A percentile compares a stretch with the other conserved stretches of the same genome.
Evolutionary conservation across 2,113 vertebrate species (phyloP).

Genomic region (Rissa tridactyla): DNA sequence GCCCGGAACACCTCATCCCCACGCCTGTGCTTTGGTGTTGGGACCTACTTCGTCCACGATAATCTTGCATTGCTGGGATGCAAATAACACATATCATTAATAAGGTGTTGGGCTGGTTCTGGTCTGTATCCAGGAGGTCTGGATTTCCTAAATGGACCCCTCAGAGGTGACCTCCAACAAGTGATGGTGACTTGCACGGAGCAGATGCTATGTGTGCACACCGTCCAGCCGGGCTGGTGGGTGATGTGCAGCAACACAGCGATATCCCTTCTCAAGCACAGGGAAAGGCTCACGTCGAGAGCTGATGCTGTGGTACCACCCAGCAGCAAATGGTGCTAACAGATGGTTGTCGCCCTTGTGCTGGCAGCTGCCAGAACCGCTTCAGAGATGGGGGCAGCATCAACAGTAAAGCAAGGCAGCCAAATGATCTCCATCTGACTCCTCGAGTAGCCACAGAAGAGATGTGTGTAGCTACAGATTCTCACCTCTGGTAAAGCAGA

Average conservation of each 20-base stretch:
- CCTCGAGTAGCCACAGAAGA: background rate
- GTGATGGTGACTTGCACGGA: background rate
- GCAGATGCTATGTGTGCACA: background rate
- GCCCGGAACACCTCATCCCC: background rate
- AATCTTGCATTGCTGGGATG: rapidly evolving
- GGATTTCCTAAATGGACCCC: background rate
- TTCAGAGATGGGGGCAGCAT: background rate
- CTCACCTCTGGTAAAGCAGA: background rate
- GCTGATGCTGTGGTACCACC: background rate
- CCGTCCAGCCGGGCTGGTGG: rapidly evolving
- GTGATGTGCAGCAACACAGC: background rate
- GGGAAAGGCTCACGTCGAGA: background rate
- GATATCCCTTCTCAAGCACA: background rate
- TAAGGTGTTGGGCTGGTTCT: background rate
- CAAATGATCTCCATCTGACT: background rate
- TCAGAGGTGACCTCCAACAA: rapidly evolving
- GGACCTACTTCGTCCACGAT: background rate
- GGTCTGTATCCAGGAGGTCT: background rate
- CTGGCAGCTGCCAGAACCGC: background rate
- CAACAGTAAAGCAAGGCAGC: background rate
- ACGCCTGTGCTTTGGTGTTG: rapidly evolving
- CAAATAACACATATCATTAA: background rate
- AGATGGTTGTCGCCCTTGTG: background rate
- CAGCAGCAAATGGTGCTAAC: background rate
- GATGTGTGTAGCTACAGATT: background rate